phyloP scores from a whole-genome alignment of 2,888 invertebrate species.

The Pterostichus niger region DNA sequence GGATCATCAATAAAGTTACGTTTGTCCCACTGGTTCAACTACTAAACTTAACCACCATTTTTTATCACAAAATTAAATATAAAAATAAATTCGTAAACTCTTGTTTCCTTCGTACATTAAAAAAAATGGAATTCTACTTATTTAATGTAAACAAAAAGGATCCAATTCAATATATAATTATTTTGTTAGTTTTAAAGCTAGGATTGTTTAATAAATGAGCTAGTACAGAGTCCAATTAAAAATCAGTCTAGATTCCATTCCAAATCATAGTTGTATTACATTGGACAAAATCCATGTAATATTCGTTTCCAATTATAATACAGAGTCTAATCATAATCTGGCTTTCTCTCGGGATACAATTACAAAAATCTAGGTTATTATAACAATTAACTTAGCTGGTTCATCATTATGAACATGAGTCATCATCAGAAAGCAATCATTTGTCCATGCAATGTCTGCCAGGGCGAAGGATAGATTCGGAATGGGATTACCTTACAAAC shows the following conservation, averaged over 20 bases:
- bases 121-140: too few relatives aligned
- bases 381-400: constrained; percentile 32
- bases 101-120: too few relatives aligned
- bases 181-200: too few relatives aligned
- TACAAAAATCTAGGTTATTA: constrained; percentile 50
- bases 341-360: constrained; percentile 48
- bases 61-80: too few relatives aligned
- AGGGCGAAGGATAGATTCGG: background rate
- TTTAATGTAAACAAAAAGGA: too few relatives aligned
- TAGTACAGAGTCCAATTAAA: constrained; percentile 2
- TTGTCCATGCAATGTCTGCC: constrained; percentile 7
- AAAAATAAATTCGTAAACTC: too few relatives aligned
- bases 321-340: constrained; percentile 48
- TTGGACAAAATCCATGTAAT: constrained; percentile 34
- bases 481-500: constrained; percentile 32
- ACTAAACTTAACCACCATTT: too few relatives aligned
- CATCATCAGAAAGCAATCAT: constrained; percentile 48
- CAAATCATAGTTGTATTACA: constrained; percentile 21
- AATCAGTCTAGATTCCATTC: background rate
- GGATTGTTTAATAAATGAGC: too few relatives aligned
- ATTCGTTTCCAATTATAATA: constrained; percentile 49
- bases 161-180: too few relatives aligned
- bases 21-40: too few relatives aligned
- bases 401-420: constrained; percentile 46
- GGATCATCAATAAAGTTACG: too few relatives aligned